Evolutionary conservation across 1,140 invertebrate genomes (phyloP), one percentile per base, ranked within the genome.

Genomic region (Notospermus geniculatus): DNA sequence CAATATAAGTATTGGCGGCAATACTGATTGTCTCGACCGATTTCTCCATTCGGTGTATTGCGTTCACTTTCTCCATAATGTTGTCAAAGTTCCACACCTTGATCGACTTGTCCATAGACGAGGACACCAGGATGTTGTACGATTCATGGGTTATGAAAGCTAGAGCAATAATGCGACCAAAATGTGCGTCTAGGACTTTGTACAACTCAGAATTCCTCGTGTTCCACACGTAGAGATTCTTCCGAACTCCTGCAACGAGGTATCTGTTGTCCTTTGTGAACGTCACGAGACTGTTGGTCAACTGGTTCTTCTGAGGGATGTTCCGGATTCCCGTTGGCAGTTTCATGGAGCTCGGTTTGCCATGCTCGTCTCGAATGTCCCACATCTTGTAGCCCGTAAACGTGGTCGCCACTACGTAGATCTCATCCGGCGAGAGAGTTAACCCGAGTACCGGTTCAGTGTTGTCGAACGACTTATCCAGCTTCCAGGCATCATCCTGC

Each of bases 71-170:
- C 76, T 98, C 94, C 74, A 96, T 95, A 71, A 98, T 97, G 75
- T 98, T 98, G 75, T 98, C 95, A 62, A 98, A 95, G 80, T 98
- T 98, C 96, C 96, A 99, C 0, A 98, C 94, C 85, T 99, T 97
- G 0, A 98, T 95, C 0, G 93, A 95, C 64, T 95, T 86, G 81
- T 99, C 96, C 56, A 99, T 96, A 0, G 95, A 98, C 0, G 95
- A 97, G 0, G 95, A 83, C n/a, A 50, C 46, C 4, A 85, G 96
- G 32, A 98, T 91, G 30, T 95, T 89, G 79, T 98, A 98, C 89
- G 94, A 95, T 62, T 90, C 88, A 1, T 90, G 91, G 46, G 92
- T 86, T 0, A 80, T 76, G 7, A 74, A 87, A 65, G 91, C 89
- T 54, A 98, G 81, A 71, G 94, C 91, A 53, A 98, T 93, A 11